phyloP scores from a whole-genome alignment of 2,797 vertebrate genomes.

The Pipistrellus pygmaeus region DNA sequence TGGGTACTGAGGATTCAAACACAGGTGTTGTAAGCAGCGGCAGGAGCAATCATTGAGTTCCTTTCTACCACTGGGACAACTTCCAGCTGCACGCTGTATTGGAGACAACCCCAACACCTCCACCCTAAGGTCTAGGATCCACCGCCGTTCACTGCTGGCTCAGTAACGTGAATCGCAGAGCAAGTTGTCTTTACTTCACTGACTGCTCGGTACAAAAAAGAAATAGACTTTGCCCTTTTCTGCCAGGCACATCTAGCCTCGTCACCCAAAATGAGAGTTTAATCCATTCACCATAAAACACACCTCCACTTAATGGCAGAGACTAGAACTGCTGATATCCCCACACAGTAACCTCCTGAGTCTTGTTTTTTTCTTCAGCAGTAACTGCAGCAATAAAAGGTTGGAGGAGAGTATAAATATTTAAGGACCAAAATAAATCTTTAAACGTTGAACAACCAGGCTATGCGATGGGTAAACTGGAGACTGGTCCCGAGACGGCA shows the following conservation, averaged over 20 bases:
- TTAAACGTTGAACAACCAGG: slow-evolving; percentile 77
- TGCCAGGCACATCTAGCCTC: slow-evolving; percentile 39
- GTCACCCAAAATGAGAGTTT: slow-evolving; percentile 68
- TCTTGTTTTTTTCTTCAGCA: slow-evolving; percentile 70
- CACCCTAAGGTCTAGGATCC: neutral
- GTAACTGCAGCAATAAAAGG: slow-evolving; percentile 78
- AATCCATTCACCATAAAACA: slow-evolving; percentile 55
- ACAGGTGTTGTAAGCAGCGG: slow-evolving; percentile 55
- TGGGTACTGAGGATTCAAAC: slow-evolving; percentile 49
- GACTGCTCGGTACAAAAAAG: neutral
- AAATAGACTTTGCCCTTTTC: slow-evolving; percentile 30
- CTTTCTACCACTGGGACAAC: slow-evolving; percentile 18
- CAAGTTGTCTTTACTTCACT: slow-evolving; percentile 40
- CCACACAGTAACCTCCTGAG: slow-evolving; percentile 62
- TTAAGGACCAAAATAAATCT: slow-evolving; percentile 83
- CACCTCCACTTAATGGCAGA: slow-evolving; percentile 45
- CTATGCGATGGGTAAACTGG: slow-evolving; percentile 69
- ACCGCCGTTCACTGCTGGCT: neutral
- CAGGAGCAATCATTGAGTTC: slow-evolving; percentile 23
- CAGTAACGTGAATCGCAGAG: neutral
- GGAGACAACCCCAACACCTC: neutral
- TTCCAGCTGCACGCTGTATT: neutral
- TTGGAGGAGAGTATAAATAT: slow-evolving; percentile 78
- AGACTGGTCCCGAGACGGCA: slow-evolving; percentile 66
- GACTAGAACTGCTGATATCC: slow-evolving; percentile 65